These are phyloP conservation scores for Macropis europaea DNA, from an alignment of 2,888 invertebrate genomes.

Conservation along the genomic window DNA sequence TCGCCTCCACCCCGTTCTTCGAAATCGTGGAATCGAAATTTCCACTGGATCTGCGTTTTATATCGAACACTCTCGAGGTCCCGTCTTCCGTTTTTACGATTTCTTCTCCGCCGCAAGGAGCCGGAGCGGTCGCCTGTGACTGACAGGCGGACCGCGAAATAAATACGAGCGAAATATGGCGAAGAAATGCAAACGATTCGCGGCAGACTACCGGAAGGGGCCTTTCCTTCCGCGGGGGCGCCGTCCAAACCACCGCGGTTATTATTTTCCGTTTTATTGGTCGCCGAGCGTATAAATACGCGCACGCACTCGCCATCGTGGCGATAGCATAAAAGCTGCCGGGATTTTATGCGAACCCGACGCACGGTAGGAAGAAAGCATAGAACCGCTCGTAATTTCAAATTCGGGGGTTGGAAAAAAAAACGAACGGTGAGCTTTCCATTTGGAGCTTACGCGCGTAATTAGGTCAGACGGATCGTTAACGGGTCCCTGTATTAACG, in stretches of 20 bases:
- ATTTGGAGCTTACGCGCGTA: constrained; percentile 26
- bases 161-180: constrained; percentile 76
- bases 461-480: constrained; percentile 66
- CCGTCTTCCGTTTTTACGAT: constrained; percentile 56
- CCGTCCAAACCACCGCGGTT: constrained; percentile 57
- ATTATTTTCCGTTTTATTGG: constrained; percentile 76
- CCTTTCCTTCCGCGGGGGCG: constrained; percentile 23
- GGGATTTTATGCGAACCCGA: constrained; percentile 20
- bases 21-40: constrained; percentile 6
- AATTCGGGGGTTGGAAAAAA: constrained; percentile 29
- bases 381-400: constrained; percentile 61
- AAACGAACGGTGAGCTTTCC: constrained; percentile 1
- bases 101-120: constrained; percentile 30
- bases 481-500: constrained; percentile 47
- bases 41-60: constrained; percentile 54
- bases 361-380: too few species aligned
- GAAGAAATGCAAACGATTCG: constrained; percentile 77
- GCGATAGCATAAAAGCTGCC: constrained; percentile 54
- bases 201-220: constrained; percentile 52
- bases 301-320: constrained; percentile 47
- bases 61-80: constrained; percentile 39
- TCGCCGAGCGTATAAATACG: constrained; percentile 43
- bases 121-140: constrained; percentile 64
- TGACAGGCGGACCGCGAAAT: constrained; percentile 71
- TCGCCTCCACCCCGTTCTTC: neutral